Base-by-base conservation (phyloP, 2,888 invertebrate genomes). In the Drosophila multiciliata region DNA sequence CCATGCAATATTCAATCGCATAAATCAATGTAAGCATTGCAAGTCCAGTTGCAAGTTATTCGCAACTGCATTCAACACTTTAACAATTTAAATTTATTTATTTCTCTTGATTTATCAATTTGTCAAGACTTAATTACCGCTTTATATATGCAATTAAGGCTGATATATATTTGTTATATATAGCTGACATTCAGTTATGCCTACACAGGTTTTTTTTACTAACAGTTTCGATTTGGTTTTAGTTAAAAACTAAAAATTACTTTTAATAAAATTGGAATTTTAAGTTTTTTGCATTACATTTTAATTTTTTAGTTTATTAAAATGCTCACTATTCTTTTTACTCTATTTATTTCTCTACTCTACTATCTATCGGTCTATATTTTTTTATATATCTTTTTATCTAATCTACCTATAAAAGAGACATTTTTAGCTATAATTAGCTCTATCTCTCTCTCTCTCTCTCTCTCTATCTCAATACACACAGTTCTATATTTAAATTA, bases 1-100 rank as follows among this genome's bases (percentile, higher is more conserved):
- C 80, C 75, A 67, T 67, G 58, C 79, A 65, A 78, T 61, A 74
- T 78, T 60, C 69, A 65, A 63, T 55, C 58, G 48, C 75, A 78
- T 78, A 59, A 67, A 75, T 78, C 75, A 70, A 52, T 29, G 45
- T 29, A 6, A 2, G 5, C 3, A 55, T n/a, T n/a, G 12, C 26
- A n/a, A n/a, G 3, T 17, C 33, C 15, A 40, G 26, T 50, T 38
- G 64, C 12, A 40, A 49, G 38, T 17, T 36, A 52, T 32, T 32
- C 11, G 35, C 1, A 33, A 38, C 23, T 49, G 17, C 20, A 49
- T n/a, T 33, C 26, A 33, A 17, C 17, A n/a, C 23, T 33, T 52
- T 5, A 15, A 45, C 45, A 33, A 63, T 49, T 26, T 38, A 15
- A n/a, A 26, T 23, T 60, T 23, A 33, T 33, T 20, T 15, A 12